Evolutionary conservation across 2,113 vertebrate species (phyloP), one percentile per base, ranked within the genome.

Genomic region (Gyps fulvus): DNA sequence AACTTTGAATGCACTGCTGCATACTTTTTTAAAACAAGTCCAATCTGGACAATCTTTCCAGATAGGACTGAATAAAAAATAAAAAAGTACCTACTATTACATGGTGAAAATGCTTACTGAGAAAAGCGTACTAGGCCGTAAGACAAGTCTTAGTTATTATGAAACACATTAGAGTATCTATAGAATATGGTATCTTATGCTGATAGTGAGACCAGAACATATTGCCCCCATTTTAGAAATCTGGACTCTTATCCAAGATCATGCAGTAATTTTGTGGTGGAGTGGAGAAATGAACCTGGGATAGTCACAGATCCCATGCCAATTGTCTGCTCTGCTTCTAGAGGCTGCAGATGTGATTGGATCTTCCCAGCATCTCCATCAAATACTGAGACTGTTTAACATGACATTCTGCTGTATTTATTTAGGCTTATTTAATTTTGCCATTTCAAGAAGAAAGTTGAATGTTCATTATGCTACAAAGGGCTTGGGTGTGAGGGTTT

Each of bases 401-500:
- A 23, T 58, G 52, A 27, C 3, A 2, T 91, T 89, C 76, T 69
- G 40, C 31, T 86, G 8, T 65, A 21, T 36, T 5, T 59, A 9
- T 36, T 23, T 54, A 54, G 16, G 27, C 21, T 47, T 57, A 43
- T 54, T n/a, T 12, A 25, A n/a, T 73, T 61, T 79, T 92, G 23
- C 36, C 34, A n/a, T 83, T 91, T 91, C 45, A 80, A 23, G 31
- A 71, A 63, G 67, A 38, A 89, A 90, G 26, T 32, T 54, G 11
- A 40, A 38, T 38, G 5, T 29, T 66, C 17, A 43, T 66, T 82
- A 15, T 47, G 13, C 29, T 86, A 11, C 52, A 62, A 16, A 69
- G 16, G 8, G 34, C 16, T 81, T 67, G 32, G 4, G 10, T 11
- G 20, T 27, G 5, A 3, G 7, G 1, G 0, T 0, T 5, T 54